Base-by-base conservation (phyloP, 2,113 vertebrate species). In the Columba livia region DNA sequence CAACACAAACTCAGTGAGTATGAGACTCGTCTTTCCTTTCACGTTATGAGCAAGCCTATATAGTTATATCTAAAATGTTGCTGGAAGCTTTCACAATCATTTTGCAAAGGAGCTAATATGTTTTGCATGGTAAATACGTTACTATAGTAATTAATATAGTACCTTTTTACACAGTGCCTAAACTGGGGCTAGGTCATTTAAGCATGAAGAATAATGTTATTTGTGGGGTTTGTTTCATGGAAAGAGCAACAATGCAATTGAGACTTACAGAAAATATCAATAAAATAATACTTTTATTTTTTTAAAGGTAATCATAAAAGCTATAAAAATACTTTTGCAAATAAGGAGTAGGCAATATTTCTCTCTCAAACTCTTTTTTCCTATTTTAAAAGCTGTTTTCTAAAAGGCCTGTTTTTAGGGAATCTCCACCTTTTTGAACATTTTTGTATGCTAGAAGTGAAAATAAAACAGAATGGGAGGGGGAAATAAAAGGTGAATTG, bases 1-100 rank as follows among this genome's bases (percentile, higher is more conserved):
- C 97, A 44, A 81, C 97, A 61, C 96, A 96, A 40, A 80, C 98
- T 65, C 98, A 99, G 99, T 99, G 98, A 99, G 99, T 98, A 94
- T 66, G n/a, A 95, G 47, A 19, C 34, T 69, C 40, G 25, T 17
- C 70, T 66, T 74, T 71, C 25, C 31, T 79, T 23, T 31, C 61
- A 12, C 7, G 0, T 25, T 60, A 6, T 32, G 32, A 74, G 50
- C 31, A 77, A 81, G 10, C 11, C 25, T 64, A 0, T 67, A 3
- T 38, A 42, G 61, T 65, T 47, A 50, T 15, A 26, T 58, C 47
- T 74, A 57, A 66, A 54, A 71, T 25, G n/a, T 5, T 61, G 32
- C 58, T 66, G 36, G 47, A 58, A 66, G 18, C 56, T 86, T 69
- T 60, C 40, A 26, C n/a, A 19, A 7, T 9, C 24, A 0, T 50